Evolutionary conservation across 2,113 vertebrate genomes (phyloP), one percentile per base, ranked within the genome.

Genomic region (Muntiacus reevesi): DNA sequence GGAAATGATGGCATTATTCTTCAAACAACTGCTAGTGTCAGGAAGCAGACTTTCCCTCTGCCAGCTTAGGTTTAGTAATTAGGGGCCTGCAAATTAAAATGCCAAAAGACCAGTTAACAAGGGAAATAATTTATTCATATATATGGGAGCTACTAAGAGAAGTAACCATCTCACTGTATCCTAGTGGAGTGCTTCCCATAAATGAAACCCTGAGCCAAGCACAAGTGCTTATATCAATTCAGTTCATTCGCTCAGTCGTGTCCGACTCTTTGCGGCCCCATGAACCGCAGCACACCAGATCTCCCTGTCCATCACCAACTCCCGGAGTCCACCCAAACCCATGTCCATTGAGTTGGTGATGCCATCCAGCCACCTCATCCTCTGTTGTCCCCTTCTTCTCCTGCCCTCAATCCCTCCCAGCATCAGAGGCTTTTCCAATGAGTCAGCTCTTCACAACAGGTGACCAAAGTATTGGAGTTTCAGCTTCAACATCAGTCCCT

Each of bases 221-320:
- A 52, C n/a, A 60, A 52, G 64, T 71, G 64, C 64, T 71, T 71
- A 2, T 36, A 71, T 36, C 9, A 23, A 9, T 71, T 40, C n/a
- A 40, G 9, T 71, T 71, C 67, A 40, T 19, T 12, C 1, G 0
- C 19, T 71, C n/a, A 71, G 67, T 71, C 2, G 0, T 71, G n/a
- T 71, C 67, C 2, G 10, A 71, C 10, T 71, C n/a, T 47, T 47
- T 36, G 67, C 1, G 0, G 12, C 11, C n/a, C 10, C 67, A 23
- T 23, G 67, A 40, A 71, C 67, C 2, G 5, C 67, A 71, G n/a
- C 1, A 71, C 1, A 0, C 67, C 67, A 40, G 19, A 9, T 5
- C n/a, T 71, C 67, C 19, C 19, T 71, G 67, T 36, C n/a, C n/a
- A 36, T 71, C 67, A 36, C 10, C n/a, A 71, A 36, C 67, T 71